Base-by-base conservation (phyloP, 2,888 invertebrate genomes). In the Pyrgus malvae region DNA sequence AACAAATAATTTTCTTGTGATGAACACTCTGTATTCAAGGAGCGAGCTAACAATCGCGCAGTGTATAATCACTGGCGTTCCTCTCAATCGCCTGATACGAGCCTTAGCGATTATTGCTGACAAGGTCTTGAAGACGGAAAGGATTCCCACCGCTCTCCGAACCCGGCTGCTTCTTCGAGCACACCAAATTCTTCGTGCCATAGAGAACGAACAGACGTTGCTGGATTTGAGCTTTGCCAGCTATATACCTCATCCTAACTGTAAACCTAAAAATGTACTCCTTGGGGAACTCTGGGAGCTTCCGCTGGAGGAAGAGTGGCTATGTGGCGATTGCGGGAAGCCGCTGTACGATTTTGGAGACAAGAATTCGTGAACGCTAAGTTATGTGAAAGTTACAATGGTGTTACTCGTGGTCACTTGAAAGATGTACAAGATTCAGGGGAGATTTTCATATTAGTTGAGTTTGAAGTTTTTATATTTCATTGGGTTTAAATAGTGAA, bases 231-330 rank as follows among this genome's bases (percentile, higher is more conserved):
- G 54, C 25, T 61, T 57, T 17, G 59, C 54, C 0, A 31, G 4
- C 5, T 27, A 33, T 5, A 44, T 49, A 1, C 58, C 49, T 0
- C 64, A 65, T 40, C 62, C 62, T 6, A 9, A 16, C 0, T 63
- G 63, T 29, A 21, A 11, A 0, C 27, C 17, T 0, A 35, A 14
- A 9, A 2, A 16, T 8, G 37, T 27, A 6, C 14, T 9, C 2
- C 44, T 64, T 0, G 59, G 58, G 0, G 64, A 63, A 33, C 29
- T 64, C 11, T 65, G 65, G 65, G 61, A 59, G 8, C 46, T 65
- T 17, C 65, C 64, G 3, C 2, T 31, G 21, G 60, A 57, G 17
- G 25, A 51, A 5, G 64, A 64, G 37, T 64, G 60, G 61, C 31
- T 64, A 16, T 65, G 65, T 21, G 31, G 25, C 4, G 35, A 58